Evolutionary conservation across 2,113 vertebrate species (phyloP).

Genomic region (Microtus oregoni): DNA sequence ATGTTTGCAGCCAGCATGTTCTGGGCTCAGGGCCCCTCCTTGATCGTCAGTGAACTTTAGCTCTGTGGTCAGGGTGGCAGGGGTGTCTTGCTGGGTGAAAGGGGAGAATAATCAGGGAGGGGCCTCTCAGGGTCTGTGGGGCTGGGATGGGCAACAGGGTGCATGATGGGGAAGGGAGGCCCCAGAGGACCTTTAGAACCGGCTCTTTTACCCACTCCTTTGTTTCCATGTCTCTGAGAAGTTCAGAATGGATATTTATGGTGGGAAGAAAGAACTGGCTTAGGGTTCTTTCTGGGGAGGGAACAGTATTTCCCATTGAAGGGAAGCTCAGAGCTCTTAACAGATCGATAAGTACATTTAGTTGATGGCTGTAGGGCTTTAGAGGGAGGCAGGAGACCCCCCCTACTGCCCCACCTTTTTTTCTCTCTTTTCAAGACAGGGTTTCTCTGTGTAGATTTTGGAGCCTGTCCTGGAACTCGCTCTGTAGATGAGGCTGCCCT

Average conservation of each 20-base stretch:
- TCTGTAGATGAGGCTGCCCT: too few relatives aligned
- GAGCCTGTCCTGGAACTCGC: too few relatives aligned
- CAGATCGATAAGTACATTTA: constrained; percentile 85
- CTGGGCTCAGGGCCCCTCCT: fast-evolving
- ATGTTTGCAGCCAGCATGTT: too few relatives aligned
- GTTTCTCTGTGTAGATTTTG: too few relatives aligned
- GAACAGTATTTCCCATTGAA: constrained; percentile 83
- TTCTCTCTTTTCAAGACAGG: too few relatives aligned
- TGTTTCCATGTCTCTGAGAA: not conserved
- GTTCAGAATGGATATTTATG: constrained; percentile 68
- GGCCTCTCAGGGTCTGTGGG: not conserved
- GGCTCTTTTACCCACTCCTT: not conserved
- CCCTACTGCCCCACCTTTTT: not conserved
- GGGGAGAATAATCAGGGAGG: not conserved
- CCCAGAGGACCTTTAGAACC: not conserved
- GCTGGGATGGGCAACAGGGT: fast-evolving
- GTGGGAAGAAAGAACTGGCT: constrained; percentile 78
- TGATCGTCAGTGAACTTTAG: not conserved
- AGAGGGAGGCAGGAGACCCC: constrained; percentile 76
- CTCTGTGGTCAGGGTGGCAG: not conserved
- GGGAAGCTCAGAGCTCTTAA: constrained; percentile 88
- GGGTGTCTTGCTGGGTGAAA: not conserved
- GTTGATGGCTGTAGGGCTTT: constrained; percentile 86
- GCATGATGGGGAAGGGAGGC: not conserved
- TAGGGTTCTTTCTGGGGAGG: constrained; percentile 64